Conservation (phyloP, 2,797 vertebrate species). For the Strix occidentalis region DNA sequence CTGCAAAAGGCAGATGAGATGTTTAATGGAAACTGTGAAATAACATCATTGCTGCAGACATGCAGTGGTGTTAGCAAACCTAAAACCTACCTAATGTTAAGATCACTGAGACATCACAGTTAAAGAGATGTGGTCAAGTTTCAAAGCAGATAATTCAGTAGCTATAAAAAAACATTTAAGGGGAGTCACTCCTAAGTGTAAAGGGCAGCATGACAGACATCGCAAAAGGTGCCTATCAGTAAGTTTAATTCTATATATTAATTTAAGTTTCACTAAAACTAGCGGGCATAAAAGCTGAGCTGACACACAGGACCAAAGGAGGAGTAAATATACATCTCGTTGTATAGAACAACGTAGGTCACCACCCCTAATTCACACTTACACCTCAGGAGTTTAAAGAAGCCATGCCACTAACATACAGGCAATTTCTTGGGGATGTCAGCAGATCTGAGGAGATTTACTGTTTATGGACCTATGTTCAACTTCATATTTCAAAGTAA, state of each 20-base stretch:
- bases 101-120: neutral
- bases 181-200: neutral
- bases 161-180: neutral
- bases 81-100: neutral
- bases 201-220: neutral
- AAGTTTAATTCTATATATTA: neutral
- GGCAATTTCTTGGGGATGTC: neutral
- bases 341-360: neutral
- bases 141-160: neutral
- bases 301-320: neutral
- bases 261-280: neutral
- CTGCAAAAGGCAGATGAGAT: neutral
- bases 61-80: neutral
- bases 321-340: neutral
- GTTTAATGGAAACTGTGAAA: neutral
- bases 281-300: neutral
- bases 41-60: neutral
- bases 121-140: neutral
- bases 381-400: neutral
- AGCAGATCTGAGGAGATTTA: neutral
- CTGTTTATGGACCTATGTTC: neutral
- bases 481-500: neutral
- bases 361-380: neutral
- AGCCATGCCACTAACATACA: neutral
- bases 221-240: neutral